These are phyloP conservation scores for Fragum sueziense DNA, from an alignment of 2,888 invertebrate species.

Conservation along the genomic window DNA sequence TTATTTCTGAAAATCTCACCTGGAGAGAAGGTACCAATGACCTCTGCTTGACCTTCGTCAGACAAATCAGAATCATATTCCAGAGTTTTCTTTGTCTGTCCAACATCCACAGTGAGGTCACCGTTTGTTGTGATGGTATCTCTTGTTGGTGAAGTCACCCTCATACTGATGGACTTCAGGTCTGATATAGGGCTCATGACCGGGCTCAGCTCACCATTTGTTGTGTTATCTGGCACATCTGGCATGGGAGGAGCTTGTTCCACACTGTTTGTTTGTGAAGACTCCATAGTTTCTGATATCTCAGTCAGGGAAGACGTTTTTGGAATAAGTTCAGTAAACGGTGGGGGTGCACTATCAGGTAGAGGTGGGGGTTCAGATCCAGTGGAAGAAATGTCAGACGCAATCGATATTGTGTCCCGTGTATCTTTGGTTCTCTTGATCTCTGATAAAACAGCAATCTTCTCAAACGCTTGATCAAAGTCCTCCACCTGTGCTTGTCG, in stretches of 20 bases:
- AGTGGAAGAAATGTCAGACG: conserved; percentile 65
- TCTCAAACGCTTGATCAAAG: conserved; percentile 46
- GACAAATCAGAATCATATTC: conserved; percentile 65
- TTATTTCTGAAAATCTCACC: conserved; percentile 52
- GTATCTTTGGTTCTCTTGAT: conserved; percentile 40
- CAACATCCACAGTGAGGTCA: conserved; percentile 51
- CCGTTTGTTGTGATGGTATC: conserved; percentile 31
- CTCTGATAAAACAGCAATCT: conserved; percentile 34
- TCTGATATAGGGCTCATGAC: conserved; percentile 50
- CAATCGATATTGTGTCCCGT: conserved; percentile 61
- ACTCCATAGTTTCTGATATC: conserved; percentile 34
- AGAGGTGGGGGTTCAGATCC: conserved; percentile 70
- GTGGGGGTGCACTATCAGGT: conserved; percentile 69
- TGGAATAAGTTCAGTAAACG: conserved; percentile 28
- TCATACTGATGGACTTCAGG: conserved; percentile 56
- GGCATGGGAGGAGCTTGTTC: not conserved
- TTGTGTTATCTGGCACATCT: conserved; percentile 4
- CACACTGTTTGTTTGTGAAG: not conserved
- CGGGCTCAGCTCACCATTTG: conserved; percentile 12
- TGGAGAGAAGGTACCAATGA: conserved; percentile 67
- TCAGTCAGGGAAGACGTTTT: conserved; percentile 39
- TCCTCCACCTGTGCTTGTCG: conserved; percentile 17
- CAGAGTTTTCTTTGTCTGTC: conserved; percentile 36
- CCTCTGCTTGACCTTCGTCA: conserved; percentile 55
- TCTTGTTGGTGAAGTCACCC: conserved; percentile 53